These are phyloP conservation scores for Talpa occidentalis DNA, from an alignment of 2,113 vertebrate species.

Conservation along the genomic window DNA sequence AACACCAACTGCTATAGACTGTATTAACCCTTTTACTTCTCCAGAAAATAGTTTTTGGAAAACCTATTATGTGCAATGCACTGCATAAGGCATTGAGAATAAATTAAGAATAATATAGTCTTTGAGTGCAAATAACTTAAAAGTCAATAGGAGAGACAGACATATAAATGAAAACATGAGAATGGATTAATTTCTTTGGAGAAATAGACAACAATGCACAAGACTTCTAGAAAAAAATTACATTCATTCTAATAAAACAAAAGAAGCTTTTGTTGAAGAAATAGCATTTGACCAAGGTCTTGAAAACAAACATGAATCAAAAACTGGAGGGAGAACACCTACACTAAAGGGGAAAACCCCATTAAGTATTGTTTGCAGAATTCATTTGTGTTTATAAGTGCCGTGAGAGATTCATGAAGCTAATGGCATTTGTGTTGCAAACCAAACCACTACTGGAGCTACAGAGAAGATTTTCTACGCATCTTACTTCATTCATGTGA, in stretches of 20 bases:
- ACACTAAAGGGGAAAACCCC: accelerated
- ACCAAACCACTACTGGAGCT: background rate
- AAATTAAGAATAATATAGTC: background rate
- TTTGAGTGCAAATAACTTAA: background rate
- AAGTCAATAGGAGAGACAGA: background rate
- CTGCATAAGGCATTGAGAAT: background rate
- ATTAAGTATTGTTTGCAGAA: background rate
- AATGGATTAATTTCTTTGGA: no score
- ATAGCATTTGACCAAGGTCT: background rate
- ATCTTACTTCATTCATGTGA: background rate
- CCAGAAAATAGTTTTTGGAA: background rate
- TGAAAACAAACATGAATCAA: background rate
- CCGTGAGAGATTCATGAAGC: background rate
- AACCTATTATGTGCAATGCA: accelerated
- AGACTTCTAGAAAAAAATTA: background rate
- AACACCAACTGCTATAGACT: background rate
- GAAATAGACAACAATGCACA: background rate
- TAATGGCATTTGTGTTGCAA: background rate
- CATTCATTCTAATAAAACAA: background rate
- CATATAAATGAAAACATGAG: background rate
- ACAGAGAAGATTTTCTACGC: background rate
- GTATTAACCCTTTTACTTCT: background rate
- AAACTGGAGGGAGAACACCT: background rate
- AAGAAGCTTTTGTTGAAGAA: background rate
- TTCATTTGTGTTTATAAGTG: background rate